Evolutionary conservation across 2,113 vertebrate species (phyloP).

Genomic region (Pomatorhinus ruficollis): DNA sequence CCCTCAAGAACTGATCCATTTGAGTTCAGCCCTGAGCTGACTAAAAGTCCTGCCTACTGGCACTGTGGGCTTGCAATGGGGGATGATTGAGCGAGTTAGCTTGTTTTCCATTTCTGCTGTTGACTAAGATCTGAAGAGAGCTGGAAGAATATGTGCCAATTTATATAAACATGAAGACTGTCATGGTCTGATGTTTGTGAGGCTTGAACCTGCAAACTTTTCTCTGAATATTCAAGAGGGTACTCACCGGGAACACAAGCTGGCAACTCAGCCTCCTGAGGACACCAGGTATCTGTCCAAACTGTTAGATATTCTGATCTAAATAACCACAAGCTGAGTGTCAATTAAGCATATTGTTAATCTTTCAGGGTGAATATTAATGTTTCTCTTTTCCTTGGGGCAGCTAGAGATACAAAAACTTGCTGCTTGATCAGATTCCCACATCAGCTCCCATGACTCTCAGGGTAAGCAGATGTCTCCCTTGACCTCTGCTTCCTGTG

Average conservation of each 20-base stretch:
- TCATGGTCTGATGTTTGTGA: background rate
- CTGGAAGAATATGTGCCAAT: background rate
- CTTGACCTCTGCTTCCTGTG: accelerated
- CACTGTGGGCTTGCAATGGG: background rate
- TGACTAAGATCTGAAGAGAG: background rate
- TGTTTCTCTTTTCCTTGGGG: background rate
- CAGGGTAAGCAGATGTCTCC: background rate
- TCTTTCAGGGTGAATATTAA: background rate
- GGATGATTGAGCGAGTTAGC: background rate
- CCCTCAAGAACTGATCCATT: background rate
- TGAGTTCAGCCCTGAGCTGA: background rate
- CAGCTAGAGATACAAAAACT: background rate
- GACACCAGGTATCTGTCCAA: background rate
- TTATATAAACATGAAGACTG: background rate
- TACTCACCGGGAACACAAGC: background rate
- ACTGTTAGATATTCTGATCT: background rate
- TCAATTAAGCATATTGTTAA: background rate
- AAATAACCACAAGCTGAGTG: background rate
- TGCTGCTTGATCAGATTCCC: background rate
- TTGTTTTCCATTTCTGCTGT: background rate
- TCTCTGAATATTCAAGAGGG: background rate
- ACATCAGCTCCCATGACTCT: background rate
- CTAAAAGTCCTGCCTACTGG: background rate
- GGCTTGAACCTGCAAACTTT: background rate
- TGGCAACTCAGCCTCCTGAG: background rate